Evolutionary conservation across 2,797 vertebrate genomes (phyloP).

Genomic region (Xiphophorus birchmanni): DNA sequence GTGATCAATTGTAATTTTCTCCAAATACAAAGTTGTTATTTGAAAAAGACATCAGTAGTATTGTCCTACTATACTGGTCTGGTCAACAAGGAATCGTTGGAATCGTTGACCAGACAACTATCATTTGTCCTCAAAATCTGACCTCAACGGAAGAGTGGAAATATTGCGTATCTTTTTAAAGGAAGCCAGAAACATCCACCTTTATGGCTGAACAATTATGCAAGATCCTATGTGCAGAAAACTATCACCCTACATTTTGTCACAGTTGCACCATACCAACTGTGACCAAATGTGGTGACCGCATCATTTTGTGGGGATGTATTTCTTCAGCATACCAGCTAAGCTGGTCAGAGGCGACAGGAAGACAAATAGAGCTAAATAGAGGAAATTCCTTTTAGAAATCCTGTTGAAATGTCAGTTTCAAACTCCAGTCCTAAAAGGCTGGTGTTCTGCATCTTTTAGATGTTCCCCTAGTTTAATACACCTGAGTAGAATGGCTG

Average conservation of each 20-base stretch:
- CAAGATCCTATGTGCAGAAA: background rate
- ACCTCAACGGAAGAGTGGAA: background rate
- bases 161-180: background rate
- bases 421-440: background rate
- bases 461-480: background rate
- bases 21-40: no score
- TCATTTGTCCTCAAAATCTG: background rate
- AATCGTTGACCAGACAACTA: background rate
- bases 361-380: background rate
- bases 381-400: background rate
- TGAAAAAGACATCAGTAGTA: no score
- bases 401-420: background rate
- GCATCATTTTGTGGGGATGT: background rate
- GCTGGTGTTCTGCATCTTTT: background rate
- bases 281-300: background rate
- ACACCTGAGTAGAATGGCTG: background rate
- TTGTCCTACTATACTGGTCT: no score
- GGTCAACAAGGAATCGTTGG: background rate
- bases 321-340: background rate
- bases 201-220: background rate
- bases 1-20: no score
- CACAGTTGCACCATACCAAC: background rate
- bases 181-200: background rate
- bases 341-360: background rate
- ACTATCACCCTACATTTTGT: background rate